phyloP scores from a whole-genome alignment of 2,797 vertebrate species.

The Leptatherina wallacei region DNA sequence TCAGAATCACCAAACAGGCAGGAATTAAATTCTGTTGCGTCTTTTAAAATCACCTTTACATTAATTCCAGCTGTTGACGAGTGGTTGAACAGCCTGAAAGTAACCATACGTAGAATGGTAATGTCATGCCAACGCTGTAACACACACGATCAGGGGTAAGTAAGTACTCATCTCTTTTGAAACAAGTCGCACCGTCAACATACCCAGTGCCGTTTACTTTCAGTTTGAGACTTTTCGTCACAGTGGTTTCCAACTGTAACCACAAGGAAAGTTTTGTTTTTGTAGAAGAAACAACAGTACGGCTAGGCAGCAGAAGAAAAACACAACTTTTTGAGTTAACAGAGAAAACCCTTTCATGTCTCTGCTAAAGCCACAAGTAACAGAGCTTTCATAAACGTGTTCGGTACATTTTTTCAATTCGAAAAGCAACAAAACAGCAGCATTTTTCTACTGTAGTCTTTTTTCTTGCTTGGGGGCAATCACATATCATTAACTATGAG shows the following conservation, averaged over 20 bases:
- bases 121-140: conserved; percentile 1
- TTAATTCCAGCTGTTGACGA: neutral
- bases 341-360: neutral
- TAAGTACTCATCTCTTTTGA: conserved; percentile 16
- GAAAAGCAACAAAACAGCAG: neutral
- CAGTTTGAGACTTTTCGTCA: conserved; percentile 15
- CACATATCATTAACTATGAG: neutral
- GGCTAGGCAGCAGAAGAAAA: neutral
- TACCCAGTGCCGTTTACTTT: neutral
- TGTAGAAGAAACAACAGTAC: neutral
- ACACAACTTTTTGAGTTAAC: neutral
- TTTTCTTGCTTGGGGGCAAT: conserved; percentile 19
- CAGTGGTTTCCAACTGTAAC: conserved; percentile 10
- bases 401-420: neutral
- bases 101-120: neutral
- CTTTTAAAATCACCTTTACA: conserved; percentile 9
- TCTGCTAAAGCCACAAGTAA: neutral
- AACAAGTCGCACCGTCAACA: neutral
- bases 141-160: neutral
- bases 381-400: neutral
- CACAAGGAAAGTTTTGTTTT: conserved; percentile 12
- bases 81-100: neutral
- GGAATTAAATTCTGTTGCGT: neutral
- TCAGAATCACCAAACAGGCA: conserved; percentile 1
- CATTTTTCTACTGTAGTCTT: neutral